These are phyloP conservation scores for Actinia equina DNA, from an alignment of 64 coral and sea anemone genomes.

Conservation along the genomic window DNA sequence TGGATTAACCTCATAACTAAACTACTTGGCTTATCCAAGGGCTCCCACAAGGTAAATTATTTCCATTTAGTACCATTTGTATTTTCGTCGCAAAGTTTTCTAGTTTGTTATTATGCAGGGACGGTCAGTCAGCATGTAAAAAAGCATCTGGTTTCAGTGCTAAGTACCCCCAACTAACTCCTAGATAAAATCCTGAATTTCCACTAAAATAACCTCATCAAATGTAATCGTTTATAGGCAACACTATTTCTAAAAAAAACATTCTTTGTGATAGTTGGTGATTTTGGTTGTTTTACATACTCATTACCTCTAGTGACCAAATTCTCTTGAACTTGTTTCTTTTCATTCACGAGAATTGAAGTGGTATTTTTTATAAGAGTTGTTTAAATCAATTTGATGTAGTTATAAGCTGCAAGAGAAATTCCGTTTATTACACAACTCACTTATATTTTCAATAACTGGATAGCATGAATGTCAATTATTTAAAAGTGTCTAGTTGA, in stretches of 20 bases:
- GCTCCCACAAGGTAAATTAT: background rate
- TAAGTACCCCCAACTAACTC: background rate
- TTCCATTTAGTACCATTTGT: background rate
- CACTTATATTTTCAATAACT: background rate
- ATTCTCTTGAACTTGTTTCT: no score
- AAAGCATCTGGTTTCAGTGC: background rate
- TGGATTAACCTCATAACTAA: background rate
- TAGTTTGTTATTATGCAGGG: background rate
- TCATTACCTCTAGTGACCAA: no score
- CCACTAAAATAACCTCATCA: no score
- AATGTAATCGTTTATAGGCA: no score
- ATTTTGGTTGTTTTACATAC: no score
- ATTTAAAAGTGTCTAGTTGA: background rate
- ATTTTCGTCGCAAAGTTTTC: background rate
- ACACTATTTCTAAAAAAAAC: no score
- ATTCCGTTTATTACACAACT: background rate
- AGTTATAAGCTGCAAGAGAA: background rate
- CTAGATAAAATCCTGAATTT: background rate
- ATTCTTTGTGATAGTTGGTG: no score
- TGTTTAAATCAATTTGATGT: background rate
- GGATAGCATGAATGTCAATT: background rate
- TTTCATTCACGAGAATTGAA: background rate
- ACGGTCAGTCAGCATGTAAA: background rate
- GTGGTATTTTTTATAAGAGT: background rate
- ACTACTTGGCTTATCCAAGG: background rate